Evolutionary conservation across 2,888 invertebrate genomes (phyloP).

Genomic region (Lycaena phlaeas): DNA sequence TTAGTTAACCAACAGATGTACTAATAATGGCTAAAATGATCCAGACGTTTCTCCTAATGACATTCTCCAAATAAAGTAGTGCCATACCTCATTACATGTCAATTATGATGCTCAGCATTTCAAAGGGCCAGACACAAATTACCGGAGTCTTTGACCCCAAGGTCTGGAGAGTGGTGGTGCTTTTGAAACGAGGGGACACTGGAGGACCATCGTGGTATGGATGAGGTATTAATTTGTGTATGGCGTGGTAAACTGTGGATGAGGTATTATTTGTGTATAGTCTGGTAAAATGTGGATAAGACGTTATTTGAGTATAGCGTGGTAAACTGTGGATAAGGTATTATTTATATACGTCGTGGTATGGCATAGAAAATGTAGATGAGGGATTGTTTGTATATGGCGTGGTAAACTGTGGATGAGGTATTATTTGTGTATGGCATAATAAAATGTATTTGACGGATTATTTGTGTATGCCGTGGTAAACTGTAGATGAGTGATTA

Average conservation of each 20-base stretch:
- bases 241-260: neutral
- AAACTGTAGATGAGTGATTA: neutral
- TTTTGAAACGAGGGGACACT: conserved; percentile 22
- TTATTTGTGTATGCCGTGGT: too few species aligned
- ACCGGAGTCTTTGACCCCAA: conserved; percentile 11
- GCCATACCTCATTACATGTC: conserved; percentile 17
- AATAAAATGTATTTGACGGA: too few species aligned
- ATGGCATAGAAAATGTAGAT: too few species aligned
- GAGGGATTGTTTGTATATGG: neutral
- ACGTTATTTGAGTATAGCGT: neutral
- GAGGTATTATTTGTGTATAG: too few species aligned
- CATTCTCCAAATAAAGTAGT: conserved; percentile 4
- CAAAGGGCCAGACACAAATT: conserved; percentile 16
- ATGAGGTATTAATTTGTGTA: neutral
- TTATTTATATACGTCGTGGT: too few species aligned
- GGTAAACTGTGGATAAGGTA: neutral
- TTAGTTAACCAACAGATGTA: too few species aligned
- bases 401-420: neutral
- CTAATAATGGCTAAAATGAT: neutral
- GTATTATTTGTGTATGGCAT: too few species aligned
- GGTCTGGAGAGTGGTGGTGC: conserved; percentile 13
- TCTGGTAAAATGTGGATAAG: too few species aligned
- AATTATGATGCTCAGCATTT: conserved; percentile 19
- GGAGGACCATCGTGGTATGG: conserved; percentile 18
- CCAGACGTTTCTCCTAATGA: too few species aligned